Evolutionary conservation across 2,113 vertebrate genomes (phyloP).

Genomic region (Prunella fulvescens): DNA sequence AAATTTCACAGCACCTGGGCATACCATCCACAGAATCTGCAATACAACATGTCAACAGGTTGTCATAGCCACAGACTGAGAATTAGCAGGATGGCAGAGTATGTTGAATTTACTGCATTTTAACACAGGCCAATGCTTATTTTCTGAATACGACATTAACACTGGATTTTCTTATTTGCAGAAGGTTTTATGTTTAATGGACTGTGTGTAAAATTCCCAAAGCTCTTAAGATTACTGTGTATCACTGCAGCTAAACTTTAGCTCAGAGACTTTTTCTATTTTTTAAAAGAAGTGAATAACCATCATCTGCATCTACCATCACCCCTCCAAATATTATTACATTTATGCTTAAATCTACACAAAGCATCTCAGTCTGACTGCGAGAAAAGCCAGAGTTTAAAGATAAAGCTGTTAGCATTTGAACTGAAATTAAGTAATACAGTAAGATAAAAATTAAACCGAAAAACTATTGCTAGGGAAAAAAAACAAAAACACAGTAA

Average conservation of each 20-base stretch:
- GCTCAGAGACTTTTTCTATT: not conserved
- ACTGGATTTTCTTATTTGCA: not conserved
- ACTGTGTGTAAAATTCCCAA: not conserved
- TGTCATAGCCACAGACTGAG: not conserved
- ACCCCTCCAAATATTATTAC: not conserved
- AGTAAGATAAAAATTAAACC: not conserved
- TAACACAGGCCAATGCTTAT: not conserved
- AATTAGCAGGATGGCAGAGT: not conserved
- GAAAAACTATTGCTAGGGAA: not conserved
- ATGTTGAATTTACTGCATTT: not conserved
- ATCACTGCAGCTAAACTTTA: not conserved
- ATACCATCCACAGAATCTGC: not conserved
- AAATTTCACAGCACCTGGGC: conserved; percentile 18
- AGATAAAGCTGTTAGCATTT: not conserved
- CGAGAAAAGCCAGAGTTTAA: not conserved
- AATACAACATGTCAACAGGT: not conserved
- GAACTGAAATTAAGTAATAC: not conserved
- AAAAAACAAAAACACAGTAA: not conserved
- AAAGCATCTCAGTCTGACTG: not conserved
- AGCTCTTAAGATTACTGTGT: not conserved
- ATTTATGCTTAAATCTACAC: not conserved
- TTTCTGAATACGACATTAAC: not conserved
- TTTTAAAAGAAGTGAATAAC: not conserved
- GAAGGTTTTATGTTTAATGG: not conserved
- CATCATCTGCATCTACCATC: not conserved